Conservation (phyloP, 2,888 invertebrate species). For the Cremastobaeus sp. region DNA sequence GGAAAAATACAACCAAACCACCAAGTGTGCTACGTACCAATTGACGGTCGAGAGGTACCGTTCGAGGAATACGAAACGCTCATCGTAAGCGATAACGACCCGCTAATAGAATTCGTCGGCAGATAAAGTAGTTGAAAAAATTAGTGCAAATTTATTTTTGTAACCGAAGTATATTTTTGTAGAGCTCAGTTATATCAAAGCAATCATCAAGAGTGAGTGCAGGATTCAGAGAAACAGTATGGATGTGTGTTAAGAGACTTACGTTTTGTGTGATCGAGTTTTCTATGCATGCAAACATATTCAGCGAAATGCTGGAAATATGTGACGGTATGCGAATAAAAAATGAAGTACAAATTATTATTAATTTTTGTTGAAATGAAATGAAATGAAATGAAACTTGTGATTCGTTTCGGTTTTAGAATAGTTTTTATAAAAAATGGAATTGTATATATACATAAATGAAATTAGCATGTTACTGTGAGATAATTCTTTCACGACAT, state of each 20-base stretch:
- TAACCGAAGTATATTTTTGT: conserved; percentile 26
- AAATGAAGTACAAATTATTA: conserved; percentile 37
- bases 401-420: neutral
- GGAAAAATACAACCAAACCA: conserved; percentile 74
- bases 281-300: conserved; percentile 7
- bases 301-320: conserved; percentile 9
- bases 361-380: conserved; percentile 17
- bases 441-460: neutral
- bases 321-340: conserved; percentile 25
- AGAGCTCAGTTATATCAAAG: conserved; percentile 1
- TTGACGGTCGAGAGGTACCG: conserved; percentile 66
- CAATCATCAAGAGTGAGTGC: neutral
- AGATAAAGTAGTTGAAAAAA: conserved; percentile 62
- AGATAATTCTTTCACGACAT: too few species aligned
- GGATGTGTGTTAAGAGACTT: too few species aligned
- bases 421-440: neutral
- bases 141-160: conserved; percentile 36
- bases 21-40: conserved; percentile 69
- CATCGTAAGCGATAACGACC: conserved; percentile 65
- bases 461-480: too few species aligned
- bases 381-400: too few species aligned
- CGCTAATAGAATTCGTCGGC: conserved; percentile 64
- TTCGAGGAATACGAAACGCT: conserved; percentile 73
- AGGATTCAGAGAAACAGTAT: too few species aligned
- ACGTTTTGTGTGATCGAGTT: conserved; percentile 2